phyloP scores from a whole-genome alignment of 2,888 invertebrate genomes.

The Liposcelis brunnea region DNA sequence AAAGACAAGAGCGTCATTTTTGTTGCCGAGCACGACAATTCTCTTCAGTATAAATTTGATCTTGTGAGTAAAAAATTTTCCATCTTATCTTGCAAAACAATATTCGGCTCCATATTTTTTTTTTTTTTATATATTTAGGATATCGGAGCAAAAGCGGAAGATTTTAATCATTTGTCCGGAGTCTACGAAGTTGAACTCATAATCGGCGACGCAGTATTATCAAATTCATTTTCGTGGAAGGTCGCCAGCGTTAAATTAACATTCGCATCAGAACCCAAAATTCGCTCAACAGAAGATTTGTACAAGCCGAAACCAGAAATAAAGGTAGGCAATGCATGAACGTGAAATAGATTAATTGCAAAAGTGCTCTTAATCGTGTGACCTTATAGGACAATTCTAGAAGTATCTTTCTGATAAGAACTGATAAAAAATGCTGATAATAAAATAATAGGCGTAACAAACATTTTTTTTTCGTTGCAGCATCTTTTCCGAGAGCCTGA shows the following conservation, averaged over 20 bases:
- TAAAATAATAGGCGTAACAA: not conserved
- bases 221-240: slow-evolving; percentile 78
- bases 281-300: slow-evolving; percentile 22
- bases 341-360: slow-evolving; percentile 5
- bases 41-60: slow-evolving; percentile 70
- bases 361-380: not conserved
- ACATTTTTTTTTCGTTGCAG: too few relatives aligned
- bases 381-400: not conserved
- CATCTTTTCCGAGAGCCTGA: slow-evolving; percentile 88
- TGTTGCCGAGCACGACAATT: slow-evolving; percentile 73
- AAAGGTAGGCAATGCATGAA: slow-evolving; percentile 26
- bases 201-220: slow-evolving; percentile 78
- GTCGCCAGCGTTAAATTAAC: slow-evolving; percentile 61
- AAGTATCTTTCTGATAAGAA: not conserved
- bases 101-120: not conserved
- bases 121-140: slow-evolving; percentile 38
- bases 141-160: slow-evolving; percentile 58
- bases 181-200: slow-evolving; percentile 65
- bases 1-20: slow-evolving; percentile 76
- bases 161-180: slow-evolving; percentile 60
- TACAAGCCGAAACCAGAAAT: slow-evolving; percentile 41
- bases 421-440: not conserved
- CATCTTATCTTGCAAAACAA: not conserved
- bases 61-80: slow-evolving; percentile 42
- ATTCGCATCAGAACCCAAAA: slow-evolving; percentile 35